Evolutionary conservation across 2,797 vertebrate genomes (phyloP), one percentile per base, ranked within the genome.

Genomic region (Fringilla coelebs): DNA sequence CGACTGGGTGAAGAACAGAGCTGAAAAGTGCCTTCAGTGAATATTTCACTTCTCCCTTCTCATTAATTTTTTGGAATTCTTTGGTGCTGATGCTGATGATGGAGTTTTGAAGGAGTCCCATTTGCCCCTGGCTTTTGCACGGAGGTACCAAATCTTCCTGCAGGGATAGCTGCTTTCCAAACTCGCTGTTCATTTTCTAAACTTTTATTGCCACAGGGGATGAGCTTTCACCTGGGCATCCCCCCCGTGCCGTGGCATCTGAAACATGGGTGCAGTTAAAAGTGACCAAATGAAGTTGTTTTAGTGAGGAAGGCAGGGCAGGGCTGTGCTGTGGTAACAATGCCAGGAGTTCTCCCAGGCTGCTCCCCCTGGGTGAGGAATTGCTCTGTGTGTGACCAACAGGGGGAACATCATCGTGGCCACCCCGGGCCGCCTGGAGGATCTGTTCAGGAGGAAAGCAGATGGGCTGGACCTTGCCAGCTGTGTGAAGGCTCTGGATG

Each of bases 331-430:
- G n/a, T 8, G 70, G 1, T 15, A 1, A 3, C 40, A 5, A 1
- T 2, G 8, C 11, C 10, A 4, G 46, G 29, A 54, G 17, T 6
- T 68, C 6, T 43, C 34, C 22, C 15, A 4, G 0, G 13, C 24
- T 15, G n/a, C 14, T 92, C 11, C 0, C 29, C 18, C 8, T 25
- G 41, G 2, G 12, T 45, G 11, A 18, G 18, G 18, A 38, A 32
- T 8, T 36, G 29, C 8, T 28, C 4, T n/a, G 19, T 7, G 10
- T 89, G 61, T 75, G 76, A 5, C 65, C 32, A 76, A 41, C 96
- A 99, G 99, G 0, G 99, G 98, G 7, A 98, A 99, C 96, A 99
- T 99, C 32, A 80, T 99, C 15, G 98, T 99, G 17, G 99, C 99
- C 3, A 99, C 99, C 0, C 99, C 99, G 0, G 99, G 99, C 3